phyloP scores from a whole-genome alignment of 1,140 invertebrate genomes.

The Rhopalosiphum maidis region DNA sequence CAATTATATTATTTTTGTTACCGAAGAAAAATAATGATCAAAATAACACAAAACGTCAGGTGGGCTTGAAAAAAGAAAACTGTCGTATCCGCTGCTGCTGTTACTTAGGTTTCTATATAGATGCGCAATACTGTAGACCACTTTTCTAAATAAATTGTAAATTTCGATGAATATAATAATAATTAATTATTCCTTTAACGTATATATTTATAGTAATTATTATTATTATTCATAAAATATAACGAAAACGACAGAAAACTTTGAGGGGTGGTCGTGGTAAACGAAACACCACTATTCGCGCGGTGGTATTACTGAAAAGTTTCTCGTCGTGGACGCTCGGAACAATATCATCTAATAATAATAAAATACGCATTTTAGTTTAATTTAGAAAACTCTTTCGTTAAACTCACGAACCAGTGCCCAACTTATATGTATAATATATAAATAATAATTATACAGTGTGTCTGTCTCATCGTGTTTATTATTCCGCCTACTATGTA shows the following conservation, averaged over 20 bases:
- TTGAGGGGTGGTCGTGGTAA: not conserved
- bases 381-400: not conserved
- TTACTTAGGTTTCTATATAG: not conserved
- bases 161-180: not conserved
- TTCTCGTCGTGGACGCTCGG: not conserved
- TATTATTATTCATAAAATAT: conserved; percentile 46
- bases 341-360: conserved; percentile 20
- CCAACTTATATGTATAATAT: not conserved
- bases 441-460: not conserved
- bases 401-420: not conserved
- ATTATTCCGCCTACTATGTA: not conserved
- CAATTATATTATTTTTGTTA: not conserved
- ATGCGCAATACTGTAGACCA: not conserved
- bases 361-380: not conserved
- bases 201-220: not conserved
- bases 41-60: not conserved
- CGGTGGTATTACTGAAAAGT: not conserved
- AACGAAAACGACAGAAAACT: conserved; percentile 35
- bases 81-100: not conserved
- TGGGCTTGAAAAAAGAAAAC: not conserved
- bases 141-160: not conserved
- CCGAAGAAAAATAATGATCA: not conserved
- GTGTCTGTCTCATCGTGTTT: not conserved
- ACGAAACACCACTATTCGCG: not conserved
- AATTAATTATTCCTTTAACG: not conserved